Percentiles rank a stretch among this genome's conserved stretches.
Conservation (phyloP, 1,140 invertebrate genomes). For the Oppia nitens region DNA sequence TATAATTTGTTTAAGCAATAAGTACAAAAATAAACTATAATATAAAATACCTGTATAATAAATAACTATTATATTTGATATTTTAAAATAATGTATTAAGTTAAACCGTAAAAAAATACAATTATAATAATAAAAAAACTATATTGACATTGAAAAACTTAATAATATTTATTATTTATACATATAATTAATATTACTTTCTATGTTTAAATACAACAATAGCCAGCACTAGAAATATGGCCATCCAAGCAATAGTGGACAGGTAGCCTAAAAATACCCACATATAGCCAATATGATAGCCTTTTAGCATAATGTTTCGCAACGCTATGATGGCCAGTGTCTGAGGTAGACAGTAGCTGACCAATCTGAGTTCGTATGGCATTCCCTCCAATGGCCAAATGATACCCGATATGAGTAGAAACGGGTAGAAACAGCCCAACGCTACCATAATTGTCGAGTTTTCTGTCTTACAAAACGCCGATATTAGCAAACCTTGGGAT, state of each 20-base stretch:
- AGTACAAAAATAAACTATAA: too few species aligned
- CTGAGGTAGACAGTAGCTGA: slow-evolving; percentile 65
- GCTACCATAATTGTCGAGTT: slow-evolving; percentile 78
- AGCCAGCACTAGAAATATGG: neutral
- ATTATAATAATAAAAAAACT: too few species aligned
- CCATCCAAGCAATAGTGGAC: neutral
- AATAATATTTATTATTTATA: too few species aligned
- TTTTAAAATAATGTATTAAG: too few species aligned
- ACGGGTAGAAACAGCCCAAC: slow-evolving; percentile 77
- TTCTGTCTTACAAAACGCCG: slow-evolving; percentile 68
- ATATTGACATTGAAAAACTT: too few species aligned
- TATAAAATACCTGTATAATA: too few species aligned
- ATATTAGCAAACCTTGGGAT: slow-evolving; percentile 61
- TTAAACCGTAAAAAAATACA: too few species aligned
- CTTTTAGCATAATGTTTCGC: slow-evolving; percentile 63
- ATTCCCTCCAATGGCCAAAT: slow-evolving; percentile 82
- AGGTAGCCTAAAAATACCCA: neutral
- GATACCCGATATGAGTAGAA: slow-evolving; percentile 68
- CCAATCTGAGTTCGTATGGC: slow-evolving; percentile 59
- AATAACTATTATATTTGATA: too few species aligned
- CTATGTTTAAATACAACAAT: too few species aligned
- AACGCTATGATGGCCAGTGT: slow-evolving; percentile 67
- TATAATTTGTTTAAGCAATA: too few species aligned
- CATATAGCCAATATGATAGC: slow-evolving; percentile 30
- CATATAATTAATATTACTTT: too few species aligned